A percentile compares a stretch with the other conserved stretches of the same genome.
phyloP scores from a whole-genome alignment of 2,113 vertebrate genomes.

The Pomatorhinus ruficollis region DNA sequence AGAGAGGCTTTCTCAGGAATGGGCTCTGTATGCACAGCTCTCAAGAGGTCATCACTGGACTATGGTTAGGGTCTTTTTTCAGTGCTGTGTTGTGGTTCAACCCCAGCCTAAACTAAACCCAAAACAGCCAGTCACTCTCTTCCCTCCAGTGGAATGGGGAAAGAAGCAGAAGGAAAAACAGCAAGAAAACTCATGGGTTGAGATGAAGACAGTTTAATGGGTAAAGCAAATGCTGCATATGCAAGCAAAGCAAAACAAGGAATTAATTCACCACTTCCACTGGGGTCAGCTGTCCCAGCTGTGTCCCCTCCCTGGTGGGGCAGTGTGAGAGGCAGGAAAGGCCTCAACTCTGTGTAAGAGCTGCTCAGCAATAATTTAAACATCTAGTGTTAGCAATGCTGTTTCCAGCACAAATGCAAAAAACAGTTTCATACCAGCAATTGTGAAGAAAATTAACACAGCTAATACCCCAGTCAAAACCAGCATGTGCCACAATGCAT shows the following conservation, averaged over 20 bases:
- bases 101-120: neutral
- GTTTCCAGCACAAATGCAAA: neutral
- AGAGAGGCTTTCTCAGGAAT: neutral
- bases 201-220: neutral
- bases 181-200: neutral
- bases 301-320: neutral
- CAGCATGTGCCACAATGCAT: rapidly evolving
- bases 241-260: neutral
- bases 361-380: neutral
- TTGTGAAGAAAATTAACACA: neutral
- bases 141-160: neutral
- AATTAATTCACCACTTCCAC: neutral
- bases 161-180: neutral
- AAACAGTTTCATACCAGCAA: neutral
- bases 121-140: neutral
- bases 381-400: neutral
- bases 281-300: neutral
- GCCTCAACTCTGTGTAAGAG: neutral
- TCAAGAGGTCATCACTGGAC: neutral
- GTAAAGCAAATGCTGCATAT: neutral
- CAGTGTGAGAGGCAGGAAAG: neutral
- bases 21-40: neutral
- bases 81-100: neutral
- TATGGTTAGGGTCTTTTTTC: neutral
- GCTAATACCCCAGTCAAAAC: neutral